Evolutionary conservation across 1,140 invertebrate species (phyloP), one percentile per base, ranked within the genome.

Genomic region (Neodiprion lecontei): DNA sequence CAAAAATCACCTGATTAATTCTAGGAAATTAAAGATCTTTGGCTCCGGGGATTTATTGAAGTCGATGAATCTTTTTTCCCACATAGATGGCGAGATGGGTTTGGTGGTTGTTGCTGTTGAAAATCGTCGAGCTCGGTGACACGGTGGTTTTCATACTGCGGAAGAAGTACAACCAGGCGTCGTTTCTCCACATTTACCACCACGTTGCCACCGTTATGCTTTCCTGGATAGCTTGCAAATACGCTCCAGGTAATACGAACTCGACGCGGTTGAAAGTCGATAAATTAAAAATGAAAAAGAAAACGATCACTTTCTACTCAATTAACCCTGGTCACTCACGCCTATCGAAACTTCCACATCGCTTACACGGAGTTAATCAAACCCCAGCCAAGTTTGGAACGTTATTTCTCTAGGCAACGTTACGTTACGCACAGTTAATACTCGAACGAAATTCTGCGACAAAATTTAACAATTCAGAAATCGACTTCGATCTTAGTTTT

Each of bases 171-270:
- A 91, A 91, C 53, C 94, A 95, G 86, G 90, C 92, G 12, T 92
- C 93, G 3, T 93, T 92, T 79, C 87, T 95, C 40, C 94, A 95
- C 78, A 84, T 95, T 47, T 94, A 95, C 80, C 93, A 94, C 87
- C 94, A 95, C 78, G 87, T 90, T 71, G 91, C 90, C 61, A 92
- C 93, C 50, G 86, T 92, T 72, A 76, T 89, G 17, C 86, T 94
- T 9, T 90, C 93, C 80, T 96, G 94, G 94, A 90, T 93, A 28
- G 93, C 89, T 5, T 89, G 91, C 50, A 95, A 92, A 87, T 93
- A 89, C 80, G 86, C 90, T 67, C 90, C 91, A 87, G 92, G 92
- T 93, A 81, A 53, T 53, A 53, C n/a, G 50, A 53, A 53, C n/a
- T 53, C 50, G 1, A 53, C 17, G 17, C 17, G 17, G 17, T 21